A percentile compares a stretch with the other conserved stretches of the same genome.
These are phyloP conservation scores for Listronotus oregonensis DNA, from an alignment of 1,140 invertebrate species.

Conservation along the genomic window DNA sequence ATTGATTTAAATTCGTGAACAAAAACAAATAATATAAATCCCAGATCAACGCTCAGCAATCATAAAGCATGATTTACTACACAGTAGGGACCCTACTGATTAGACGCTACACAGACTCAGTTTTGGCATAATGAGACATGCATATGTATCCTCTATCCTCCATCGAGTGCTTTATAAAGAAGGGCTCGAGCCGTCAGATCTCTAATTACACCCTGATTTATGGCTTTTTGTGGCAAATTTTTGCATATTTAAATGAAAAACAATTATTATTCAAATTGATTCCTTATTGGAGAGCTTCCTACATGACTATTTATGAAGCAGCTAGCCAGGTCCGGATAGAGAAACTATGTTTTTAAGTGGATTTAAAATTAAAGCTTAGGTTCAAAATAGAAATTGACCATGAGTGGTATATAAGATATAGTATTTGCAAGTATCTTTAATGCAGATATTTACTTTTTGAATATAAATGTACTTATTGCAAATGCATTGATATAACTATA, in stretches of 20 bases:
- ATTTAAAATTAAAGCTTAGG: conserved; percentile 2
- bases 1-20: no score
- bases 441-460: no score
- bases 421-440: no score
- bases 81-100: conserved; percentile 12
- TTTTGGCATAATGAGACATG: conserved; percentile 48
- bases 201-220: conserved; percentile 46
- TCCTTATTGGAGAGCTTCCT: conserved; percentile 36
- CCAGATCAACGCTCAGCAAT: no score
- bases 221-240: conserved; percentile 22
- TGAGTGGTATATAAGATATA: no score
- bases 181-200: conserved; percentile 31
- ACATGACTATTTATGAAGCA: conserved; percentile 32
- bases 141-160: conserved; percentile 44
- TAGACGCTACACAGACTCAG: conserved; percentile 6
- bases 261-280: conserved; percentile 45
- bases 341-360: background rate
- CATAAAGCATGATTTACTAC: conserved; percentile 10
- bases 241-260: conserved; percentile 43
- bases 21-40: no score
- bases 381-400: no score
- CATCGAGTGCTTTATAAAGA: conserved; percentile 34
- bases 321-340: conserved; percentile 10
- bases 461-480: no score
- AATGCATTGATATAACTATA: no score